Conservation (phyloP, 1,140 invertebrate genomes). For the Trichoplusia ni region DNA sequence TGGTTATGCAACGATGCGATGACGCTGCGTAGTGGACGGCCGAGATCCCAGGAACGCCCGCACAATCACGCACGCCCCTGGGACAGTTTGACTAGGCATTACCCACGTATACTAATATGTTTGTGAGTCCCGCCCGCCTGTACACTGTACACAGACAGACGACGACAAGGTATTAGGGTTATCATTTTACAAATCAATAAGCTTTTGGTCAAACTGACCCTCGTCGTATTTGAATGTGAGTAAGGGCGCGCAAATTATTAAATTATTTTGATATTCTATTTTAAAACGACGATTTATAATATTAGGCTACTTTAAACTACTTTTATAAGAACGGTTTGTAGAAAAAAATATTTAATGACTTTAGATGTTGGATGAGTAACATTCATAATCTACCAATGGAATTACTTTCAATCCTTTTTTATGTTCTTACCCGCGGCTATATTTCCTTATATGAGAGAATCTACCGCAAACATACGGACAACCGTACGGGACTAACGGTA, state of each 20-base stretch:
- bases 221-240: too few relatives aligned
- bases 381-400: too few relatives aligned
- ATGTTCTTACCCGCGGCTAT: not conserved
- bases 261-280: too few relatives aligned
- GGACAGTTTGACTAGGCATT: slow-evolving; percentile 64
- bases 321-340: too few relatives aligned
- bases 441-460: not conserved
- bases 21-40: slow-evolving; percentile 40
- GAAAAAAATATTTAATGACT: too few relatives aligned
- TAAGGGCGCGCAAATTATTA: too few relatives aligned
- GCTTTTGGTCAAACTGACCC: too few relatives aligned
- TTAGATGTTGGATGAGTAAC: too few relatives aligned
- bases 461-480: slow-evolving; percentile 12
- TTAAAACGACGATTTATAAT: too few relatives aligned
- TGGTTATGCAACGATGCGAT: slow-evolving; percentile 21
- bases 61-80: slow-evolving; percentile 61
- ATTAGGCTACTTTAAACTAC: too few relatives aligned
- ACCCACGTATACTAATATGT: slow-evolving; percentile 73
- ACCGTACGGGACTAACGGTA: slow-evolving; percentile 20
- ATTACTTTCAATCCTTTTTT: not conserved
- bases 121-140: slow-evolving; percentile 52
- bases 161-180: not conserved
- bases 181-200: slow-evolving; percentile 14
- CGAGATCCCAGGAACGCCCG: slow-evolving; percentile 59
- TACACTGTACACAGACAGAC: slow-evolving; percentile 31